A percentile compares a stretch with the other conserved stretches of the same genome.
phyloP scores from a whole-genome alignment of 2,888 invertebrate species.

The Nephrocerus scutellatus region DNA sequence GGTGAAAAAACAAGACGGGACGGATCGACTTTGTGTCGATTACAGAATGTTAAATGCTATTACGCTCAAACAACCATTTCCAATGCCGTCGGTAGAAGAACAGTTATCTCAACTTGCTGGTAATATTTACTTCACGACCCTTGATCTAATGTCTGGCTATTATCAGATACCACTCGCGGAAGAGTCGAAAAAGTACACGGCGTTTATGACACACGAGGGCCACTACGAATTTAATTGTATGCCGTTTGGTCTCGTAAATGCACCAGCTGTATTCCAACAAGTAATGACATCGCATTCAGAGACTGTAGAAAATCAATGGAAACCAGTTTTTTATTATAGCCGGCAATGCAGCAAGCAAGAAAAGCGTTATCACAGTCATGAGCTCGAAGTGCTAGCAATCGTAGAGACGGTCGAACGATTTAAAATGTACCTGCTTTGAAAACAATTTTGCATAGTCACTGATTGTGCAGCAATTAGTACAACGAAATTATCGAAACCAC shows the following conservation, averaged over 20 bases:
- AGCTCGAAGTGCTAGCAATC: slow-evolving; percentile 2
- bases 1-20: slow-evolving; percentile 8
- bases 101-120: slow-evolving; percentile 12
- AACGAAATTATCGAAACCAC: slow-evolving; percentile 2
- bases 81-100: slow-evolving; percentile 9
- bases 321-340: slow-evolving; percentile 11
- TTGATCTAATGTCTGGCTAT: slow-evolving; percentile 7
- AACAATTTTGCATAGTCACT: neutral
- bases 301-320: slow-evolving; percentile 2
- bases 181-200: slow-evolving; percentile 7
- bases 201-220: slow-evolving; percentile 7
- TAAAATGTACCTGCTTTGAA: too few species aligned
- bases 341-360: slow-evolving; percentile 3
- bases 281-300: too few species aligned
- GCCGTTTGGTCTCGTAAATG: slow-evolving; percentile 20
- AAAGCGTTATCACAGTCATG: slow-evolving; percentile 1
- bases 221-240: slow-evolving; percentile 20
- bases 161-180: slow-evolving; percentile 9
- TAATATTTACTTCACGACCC: slow-evolving; percentile 10
- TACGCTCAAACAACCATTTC: slow-evolving; percentile 14
- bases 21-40: slow-evolving; percentile 18
- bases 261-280: slow-evolving; percentile 16
- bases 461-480: slow-evolving; percentile 1
- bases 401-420: too few species aligned
- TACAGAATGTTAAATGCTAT: slow-evolving; percentile 17